Evolutionary conservation across 2,113 vertebrate genomes (phyloP).

Genomic region (Pycnonotus jocosus): DNA sequence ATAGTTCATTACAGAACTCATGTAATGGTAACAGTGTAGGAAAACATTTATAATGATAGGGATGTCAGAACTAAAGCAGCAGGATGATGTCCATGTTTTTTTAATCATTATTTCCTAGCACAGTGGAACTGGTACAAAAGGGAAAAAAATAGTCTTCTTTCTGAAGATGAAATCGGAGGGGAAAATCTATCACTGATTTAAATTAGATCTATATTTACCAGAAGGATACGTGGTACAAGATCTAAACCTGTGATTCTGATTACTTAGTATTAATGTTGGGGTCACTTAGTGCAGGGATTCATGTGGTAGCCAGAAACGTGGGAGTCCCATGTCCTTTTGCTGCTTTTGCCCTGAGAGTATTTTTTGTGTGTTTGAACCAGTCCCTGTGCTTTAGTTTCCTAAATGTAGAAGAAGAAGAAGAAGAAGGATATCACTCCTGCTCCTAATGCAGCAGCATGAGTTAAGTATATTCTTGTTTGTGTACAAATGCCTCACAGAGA

Average conservation of each 20-base stretch:
- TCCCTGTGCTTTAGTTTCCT: not conserved
- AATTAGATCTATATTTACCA: not conserved
- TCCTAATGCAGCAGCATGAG: fast-evolving
- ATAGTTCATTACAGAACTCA: not conserved
- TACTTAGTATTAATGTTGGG: not conserved
- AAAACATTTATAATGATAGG: conserved; percentile 15
- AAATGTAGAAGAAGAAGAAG: not conserved
- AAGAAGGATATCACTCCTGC: not conserved
- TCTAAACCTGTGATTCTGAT: not conserved
- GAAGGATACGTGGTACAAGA: not conserved
- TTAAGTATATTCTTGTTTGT: not conserved
- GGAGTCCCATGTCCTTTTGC: not conserved
- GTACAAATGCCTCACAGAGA: not conserved
- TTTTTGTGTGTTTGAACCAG: not conserved
- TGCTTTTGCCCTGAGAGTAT: not conserved
- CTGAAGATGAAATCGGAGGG: not conserved
- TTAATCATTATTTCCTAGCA: not conserved
- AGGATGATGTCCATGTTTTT: not conserved
- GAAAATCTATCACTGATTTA: not conserved
- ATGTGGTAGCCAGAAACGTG: not conserved
- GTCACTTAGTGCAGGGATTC: not conserved
- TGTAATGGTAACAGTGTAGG: not conserved
- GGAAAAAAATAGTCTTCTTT: not conserved
- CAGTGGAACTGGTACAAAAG: not conserved
- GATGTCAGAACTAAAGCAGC: not conserved